Evolutionary conservation across 2,797 vertebrate genomes (phyloP), one percentile per base, ranked within the genome.

Genomic region (Premnoplex brunnescens): DNA sequence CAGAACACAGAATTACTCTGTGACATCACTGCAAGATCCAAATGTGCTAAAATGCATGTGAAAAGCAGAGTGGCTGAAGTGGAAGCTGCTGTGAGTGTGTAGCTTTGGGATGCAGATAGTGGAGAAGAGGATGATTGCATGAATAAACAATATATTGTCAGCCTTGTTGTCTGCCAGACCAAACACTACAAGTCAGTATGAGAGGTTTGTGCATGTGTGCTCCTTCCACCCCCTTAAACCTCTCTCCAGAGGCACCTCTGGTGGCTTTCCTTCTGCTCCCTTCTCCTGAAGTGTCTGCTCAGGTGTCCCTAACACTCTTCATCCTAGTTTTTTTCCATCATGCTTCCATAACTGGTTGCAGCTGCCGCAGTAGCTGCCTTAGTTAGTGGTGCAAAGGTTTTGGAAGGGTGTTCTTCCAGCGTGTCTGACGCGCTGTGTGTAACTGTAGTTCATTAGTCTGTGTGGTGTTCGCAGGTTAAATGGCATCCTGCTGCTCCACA

Each of bases 401-500:
- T 36, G 74, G 66, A 32, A 63, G 69, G 44, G 5, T 64, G 49
- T 86, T 69, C 71, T 49, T 69, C 48, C 16, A 8, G 18, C 0
- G 8, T 52, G 41, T 39, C 41, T 84, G 55, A 56, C 17, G 0
- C 27, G 72, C 21, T 30, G 18, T 23, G 1, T 23, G 21, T 22
- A 74, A 41, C 69, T 44, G 24, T 15, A 37, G 32, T 59, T 88
- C 27, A 72, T 88, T 27, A 9, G 41, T 51, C 27, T 23, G 10
- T 23, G 55, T 26, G 8, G 10, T 24, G 88, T 54, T 85, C 81
- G 63, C 72, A 95, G 91, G 83, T 95, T 34, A 30, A 51, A n/a
- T 0, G 3, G 64, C 37, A 46, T 63, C 80, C 84, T 58, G 43
- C 34, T 58, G 67, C 60, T 28, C 32, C 9, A 1, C 23, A 2